Conservation (phyloP, 2,888 invertebrate species). For the Tetrapedia diversipes region DNA sequence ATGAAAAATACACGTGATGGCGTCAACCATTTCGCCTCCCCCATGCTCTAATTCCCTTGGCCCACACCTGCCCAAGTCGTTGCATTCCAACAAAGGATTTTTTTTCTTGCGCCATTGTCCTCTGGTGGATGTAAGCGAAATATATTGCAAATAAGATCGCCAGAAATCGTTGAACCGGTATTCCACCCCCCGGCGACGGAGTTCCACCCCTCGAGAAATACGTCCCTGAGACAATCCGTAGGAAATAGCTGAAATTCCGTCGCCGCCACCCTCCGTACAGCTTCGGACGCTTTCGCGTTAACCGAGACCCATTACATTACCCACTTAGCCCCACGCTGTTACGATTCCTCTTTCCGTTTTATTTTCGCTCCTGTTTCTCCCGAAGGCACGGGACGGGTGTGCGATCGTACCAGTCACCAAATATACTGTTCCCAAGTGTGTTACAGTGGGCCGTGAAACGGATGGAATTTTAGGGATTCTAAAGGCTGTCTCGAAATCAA, state of each 20-base stretch:
- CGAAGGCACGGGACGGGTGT: background rate
- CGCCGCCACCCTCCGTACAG: constrained; percentile 62
- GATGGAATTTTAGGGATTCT: background rate
- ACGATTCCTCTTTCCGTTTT: constrained; percentile 54
- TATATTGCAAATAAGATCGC: constrained; percentile 81
- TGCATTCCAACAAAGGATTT: constrained; percentile 31
- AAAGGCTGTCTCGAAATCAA: background rate
- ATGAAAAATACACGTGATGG: too few relatives aligned
- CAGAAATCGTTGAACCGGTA: constrained; percentile 68
- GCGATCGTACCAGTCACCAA: constrained; percentile 29
- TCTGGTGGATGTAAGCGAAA: constrained; percentile 65
- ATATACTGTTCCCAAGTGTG: constrained; percentile 9
- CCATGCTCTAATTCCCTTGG: too few relatives aligned
- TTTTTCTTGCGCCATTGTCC: background rate
- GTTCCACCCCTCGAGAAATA: constrained; percentile 73
- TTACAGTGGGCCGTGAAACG: background rate
- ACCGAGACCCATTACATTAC: constrained; percentile 69
- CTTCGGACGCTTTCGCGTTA: constrained; percentile 58
- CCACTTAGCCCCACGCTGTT: constrained; percentile 65
- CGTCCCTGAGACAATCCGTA: constrained; percentile 77
- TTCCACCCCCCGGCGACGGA: constrained; percentile 27
- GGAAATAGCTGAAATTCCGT: constrained; percentile 80
- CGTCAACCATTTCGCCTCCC: too few relatives aligned
- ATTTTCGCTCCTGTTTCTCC: constrained; percentile 1
- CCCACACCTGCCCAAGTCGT: too few relatives aligned